Conservation (phyloP, 2,113 vertebrate species). For the Dicerorhinus sumatrensis region DNA sequence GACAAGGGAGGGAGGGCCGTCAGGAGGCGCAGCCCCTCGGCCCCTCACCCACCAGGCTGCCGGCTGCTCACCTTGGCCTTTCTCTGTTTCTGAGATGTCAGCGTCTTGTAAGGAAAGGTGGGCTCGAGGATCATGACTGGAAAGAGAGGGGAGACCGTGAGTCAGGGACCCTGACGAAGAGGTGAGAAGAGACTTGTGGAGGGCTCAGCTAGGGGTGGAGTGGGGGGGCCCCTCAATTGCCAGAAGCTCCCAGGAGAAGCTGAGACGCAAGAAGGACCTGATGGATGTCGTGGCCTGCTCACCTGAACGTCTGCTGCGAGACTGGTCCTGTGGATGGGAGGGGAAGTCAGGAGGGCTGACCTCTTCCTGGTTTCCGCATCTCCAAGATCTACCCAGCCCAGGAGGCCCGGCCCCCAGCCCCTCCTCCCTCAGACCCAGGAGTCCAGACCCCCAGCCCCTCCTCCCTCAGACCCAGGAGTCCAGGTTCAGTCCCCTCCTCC, state of each 20-base stretch:
- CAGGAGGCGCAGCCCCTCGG: accelerated
- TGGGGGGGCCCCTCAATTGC: too few species aligned
- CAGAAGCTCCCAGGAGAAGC: not conserved
- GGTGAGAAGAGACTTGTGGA: not conserved
- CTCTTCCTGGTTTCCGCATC: too few species aligned
- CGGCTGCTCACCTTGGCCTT: constrained; percentile 24
- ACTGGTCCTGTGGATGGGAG: not conserved
- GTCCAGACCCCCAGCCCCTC: too few species aligned
- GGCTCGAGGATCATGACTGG: not conserved
- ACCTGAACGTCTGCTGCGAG: not conserved
- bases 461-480: too few species aligned
- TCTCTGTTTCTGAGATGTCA: not conserved
- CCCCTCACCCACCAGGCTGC: accelerated
- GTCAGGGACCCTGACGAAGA: not conserved
- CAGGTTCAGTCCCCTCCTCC: too few species aligned
- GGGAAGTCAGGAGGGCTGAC: not conserved
- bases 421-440: too few species aligned
- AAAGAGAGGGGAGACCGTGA: not conserved
- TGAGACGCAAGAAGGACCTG: not conserved
- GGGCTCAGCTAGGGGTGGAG: too few species aligned
- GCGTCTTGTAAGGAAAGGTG: not conserved
- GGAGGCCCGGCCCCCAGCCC: too few species aligned
- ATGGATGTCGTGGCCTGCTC: not conserved
- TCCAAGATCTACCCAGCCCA: too few species aligned
- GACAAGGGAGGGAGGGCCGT: accelerated